These are phyloP conservation scores for Unio delphinus DNA, from an alignment of 2,888 invertebrate species.

Conservation along the genomic window DNA sequence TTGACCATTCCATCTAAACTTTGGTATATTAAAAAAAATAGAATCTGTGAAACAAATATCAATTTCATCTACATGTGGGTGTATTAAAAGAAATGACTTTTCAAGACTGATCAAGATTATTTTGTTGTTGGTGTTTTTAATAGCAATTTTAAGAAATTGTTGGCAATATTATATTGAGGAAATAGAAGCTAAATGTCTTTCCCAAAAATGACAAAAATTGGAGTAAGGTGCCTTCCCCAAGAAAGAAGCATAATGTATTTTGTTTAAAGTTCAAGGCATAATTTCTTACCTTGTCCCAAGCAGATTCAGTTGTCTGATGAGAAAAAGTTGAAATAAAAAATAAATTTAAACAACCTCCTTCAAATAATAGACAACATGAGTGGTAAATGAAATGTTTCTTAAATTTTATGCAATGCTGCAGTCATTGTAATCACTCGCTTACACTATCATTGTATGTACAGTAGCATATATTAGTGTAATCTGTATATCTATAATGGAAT, in stretches of 20 bases:
- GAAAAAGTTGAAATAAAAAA: slow-evolving; percentile 18
- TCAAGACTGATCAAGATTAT: background rate
- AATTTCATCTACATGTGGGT: background rate
- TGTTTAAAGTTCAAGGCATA: no score
- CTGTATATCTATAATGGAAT: no score
- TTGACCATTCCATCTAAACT: no score
- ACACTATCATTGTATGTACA: no score
- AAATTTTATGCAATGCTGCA: no score
- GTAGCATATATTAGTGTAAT: no score
- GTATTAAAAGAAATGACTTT: background rate
- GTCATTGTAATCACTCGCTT: no score
- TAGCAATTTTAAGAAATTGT: background rate
- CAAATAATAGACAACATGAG: no score
- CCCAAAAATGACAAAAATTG: background rate
- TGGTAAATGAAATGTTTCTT: no score
- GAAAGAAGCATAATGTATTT: background rate
- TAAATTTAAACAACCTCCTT: no score
- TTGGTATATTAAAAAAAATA: no score
- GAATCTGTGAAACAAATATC: no score
- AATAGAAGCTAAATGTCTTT: background rate
- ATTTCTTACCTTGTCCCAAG: slow-evolving; percentile 83
- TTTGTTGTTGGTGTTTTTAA: background rate
- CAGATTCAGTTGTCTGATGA: slow-evolving; percentile 81
- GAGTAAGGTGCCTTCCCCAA: background rate
- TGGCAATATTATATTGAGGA: background rate